Evolutionary conservation across 2,888 invertebrate genomes (phyloP).

Genomic region (Parelbella ahira): DNA sequence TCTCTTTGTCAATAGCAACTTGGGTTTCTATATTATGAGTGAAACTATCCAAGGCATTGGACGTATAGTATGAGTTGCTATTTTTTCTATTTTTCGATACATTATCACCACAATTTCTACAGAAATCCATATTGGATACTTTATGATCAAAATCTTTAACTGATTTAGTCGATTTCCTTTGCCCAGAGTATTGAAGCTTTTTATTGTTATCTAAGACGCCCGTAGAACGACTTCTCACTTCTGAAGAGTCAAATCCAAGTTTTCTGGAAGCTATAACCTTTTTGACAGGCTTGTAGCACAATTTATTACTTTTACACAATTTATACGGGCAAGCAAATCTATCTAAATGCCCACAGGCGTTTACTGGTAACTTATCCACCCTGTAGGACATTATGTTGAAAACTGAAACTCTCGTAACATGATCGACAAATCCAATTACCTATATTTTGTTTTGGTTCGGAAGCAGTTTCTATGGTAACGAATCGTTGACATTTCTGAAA

Average conservation of each 20-base stretch:
- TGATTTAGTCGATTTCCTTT: constrained; percentile 56
- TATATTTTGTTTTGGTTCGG: too few species aligned
- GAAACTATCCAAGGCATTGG: not conserved
- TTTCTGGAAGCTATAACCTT: constrained; percentile 34
- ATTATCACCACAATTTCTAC: constrained; percentile 52
- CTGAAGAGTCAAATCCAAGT: constrained; percentile 22
- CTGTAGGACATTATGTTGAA: too few species aligned
- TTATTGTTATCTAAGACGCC: constrained; percentile 36
- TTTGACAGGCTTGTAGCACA: constrained; percentile 36
- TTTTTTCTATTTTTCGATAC: not conserved
- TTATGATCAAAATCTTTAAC: constrained; percentile 41
- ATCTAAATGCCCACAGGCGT: too few species aligned
- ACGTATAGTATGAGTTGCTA: too few species aligned
- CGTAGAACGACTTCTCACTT: constrained; percentile 47
- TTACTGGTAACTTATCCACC: too few species aligned
- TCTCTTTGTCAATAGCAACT: constrained; percentile 16
- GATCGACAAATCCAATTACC: too few species aligned
- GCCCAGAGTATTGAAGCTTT: constrained; percentile 26
- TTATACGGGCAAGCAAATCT: too few species aligned
- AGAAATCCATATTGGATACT: constrained; percentile 29
- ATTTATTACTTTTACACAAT: not conserved
- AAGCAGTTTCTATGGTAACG: too few species aligned
- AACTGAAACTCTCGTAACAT: too few species aligned
- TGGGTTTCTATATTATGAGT: constrained; percentile 17
- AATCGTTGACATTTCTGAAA: too few species aligned